Percentiles rank a stretch among this genome's conserved stretches.
Evolutionary conservation across 2,113 vertebrate genomes (phyloP).

Genomic region (Nymphicus hollandicus): DNA sequence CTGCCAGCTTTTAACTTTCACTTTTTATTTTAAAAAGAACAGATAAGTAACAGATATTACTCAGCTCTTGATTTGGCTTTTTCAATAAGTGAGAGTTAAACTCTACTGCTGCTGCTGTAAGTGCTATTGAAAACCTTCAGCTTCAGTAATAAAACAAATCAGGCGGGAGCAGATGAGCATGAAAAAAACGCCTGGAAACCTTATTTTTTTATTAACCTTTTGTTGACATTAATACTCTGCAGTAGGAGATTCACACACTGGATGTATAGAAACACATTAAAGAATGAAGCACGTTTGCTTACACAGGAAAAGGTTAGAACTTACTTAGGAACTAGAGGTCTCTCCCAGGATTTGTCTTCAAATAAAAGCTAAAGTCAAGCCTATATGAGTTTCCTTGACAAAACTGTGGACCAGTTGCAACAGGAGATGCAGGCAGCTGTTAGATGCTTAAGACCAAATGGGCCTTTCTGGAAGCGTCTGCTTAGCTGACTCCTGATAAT

Average conservation of each 20-base stretch:
- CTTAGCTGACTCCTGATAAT: not conserved
- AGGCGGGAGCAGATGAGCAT: not conserved
- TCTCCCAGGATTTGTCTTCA: slow-evolving; percentile 32
- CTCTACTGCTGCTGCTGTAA: not conserved
- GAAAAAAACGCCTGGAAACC: not conserved
- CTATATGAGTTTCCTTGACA: not conserved
- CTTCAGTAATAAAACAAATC: slow-evolving; percentile 40
- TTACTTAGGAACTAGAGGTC: not conserved
- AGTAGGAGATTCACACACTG: slow-evolving; percentile 3
- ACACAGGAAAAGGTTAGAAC: slow-evolving; percentile 50
- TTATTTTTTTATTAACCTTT: slow-evolving; percentile 62
- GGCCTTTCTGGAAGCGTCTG: not conserved
- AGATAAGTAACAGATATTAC: slow-evolving; percentile 23
- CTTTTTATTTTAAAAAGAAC: slow-evolving; percentile 34
- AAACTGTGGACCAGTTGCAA: not conserved
- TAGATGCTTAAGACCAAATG: not conserved
- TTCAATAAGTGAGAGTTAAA: slow-evolving; percentile 38
- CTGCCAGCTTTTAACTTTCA: not conserved
- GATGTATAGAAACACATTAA: not conserved
- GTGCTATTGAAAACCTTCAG: slow-evolving; percentile 4
- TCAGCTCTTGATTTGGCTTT: slow-evolving; percentile 33
- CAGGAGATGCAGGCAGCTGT: not conserved
- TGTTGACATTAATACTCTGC: slow-evolving; percentile 51
- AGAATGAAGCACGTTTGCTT: not conserved
- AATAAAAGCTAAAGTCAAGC: not conserved